Percentiles rank a stretch among this genome's conserved stretches.
Conservation (phyloP, 2,797 vertebrate species). For the Peromyscus nudipes region DNA sequence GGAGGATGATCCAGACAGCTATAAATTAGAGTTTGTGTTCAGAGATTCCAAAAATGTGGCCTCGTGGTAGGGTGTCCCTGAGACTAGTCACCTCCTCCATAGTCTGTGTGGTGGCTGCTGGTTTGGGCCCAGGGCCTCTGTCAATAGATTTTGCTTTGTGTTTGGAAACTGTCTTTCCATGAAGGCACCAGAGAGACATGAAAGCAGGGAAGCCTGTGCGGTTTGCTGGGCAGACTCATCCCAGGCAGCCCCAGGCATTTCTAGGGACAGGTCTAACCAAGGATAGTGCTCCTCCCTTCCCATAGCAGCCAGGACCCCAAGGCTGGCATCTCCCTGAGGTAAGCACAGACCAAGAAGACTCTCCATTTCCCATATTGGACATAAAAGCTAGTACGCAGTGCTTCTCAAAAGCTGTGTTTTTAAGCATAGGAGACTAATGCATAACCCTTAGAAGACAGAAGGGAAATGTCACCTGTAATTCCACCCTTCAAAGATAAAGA, state of each 20-base stretch:
- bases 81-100: conserved; percentile 71
- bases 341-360: not conserved
- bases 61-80: conserved; percentile 70
- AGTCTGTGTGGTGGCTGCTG: conserved; percentile 62
- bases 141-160: conserved; percentile 70
- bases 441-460: not conserved
- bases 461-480: not conserved
- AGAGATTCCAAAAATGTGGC: conserved; percentile 75
- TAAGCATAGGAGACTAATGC: not conserved
- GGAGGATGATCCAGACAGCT: conserved; percentile 72
- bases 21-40: conserved; percentile 78
- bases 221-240: not conserved
- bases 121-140: conserved; percentile 46
- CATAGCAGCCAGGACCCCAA: not conserved
- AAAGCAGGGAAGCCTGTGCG: not conserved
- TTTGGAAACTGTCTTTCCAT: conserved; percentile 75
- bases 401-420: not conserved
- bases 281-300: not conserved
- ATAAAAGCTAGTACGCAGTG: not conserved
- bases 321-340: not conserved
- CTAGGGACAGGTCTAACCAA: not conserved
- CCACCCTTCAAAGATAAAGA: not conserved
- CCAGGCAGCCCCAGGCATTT: not conserved
- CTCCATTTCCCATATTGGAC: not conserved
- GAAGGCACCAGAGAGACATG: not conserved